phyloP scores from a whole-genome alignment of 2,113 vertebrate species.

The Hiodon alosoides region DNA sequence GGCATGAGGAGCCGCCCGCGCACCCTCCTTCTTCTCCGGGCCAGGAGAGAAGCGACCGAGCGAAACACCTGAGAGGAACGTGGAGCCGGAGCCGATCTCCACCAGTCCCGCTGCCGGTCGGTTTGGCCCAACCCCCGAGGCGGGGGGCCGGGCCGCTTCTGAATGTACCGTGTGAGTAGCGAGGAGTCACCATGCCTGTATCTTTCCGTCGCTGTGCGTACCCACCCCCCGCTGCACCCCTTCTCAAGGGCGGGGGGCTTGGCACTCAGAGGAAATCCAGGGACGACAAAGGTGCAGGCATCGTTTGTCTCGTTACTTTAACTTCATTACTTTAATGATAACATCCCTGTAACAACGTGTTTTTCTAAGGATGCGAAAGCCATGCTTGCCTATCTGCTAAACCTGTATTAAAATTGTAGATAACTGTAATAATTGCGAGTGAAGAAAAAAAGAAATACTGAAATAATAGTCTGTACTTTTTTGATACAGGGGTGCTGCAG shows the following conservation, averaged over 20 bases:
- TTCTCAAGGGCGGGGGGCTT: neutral
- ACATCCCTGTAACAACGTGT: constrained; percentile 67
- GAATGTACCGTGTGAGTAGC: constrained; percentile 75
- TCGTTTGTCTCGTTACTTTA: constrained; percentile 78
- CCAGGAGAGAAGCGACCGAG: constrained; percentile 15
- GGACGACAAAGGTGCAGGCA: constrained; percentile 77
- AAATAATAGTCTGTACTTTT: constrained; percentile 73
- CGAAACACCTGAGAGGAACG: neutral
- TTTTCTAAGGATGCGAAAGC: constrained; percentile 82
- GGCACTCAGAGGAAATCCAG: neutral
- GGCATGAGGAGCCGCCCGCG: constrained; percentile 64
- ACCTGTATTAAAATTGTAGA: constrained; percentile 81
- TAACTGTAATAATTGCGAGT: constrained; percentile 75
- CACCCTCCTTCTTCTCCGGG: constrained; percentile 43
- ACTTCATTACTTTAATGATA: constrained; percentile 47
- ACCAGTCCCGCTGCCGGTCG: neutral
- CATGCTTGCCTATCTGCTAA: constrained; percentile 84
- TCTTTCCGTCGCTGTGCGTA: constrained; percentile 63
- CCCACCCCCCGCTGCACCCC: neutral
- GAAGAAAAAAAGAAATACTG: constrained; percentile 55
- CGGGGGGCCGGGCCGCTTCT: constrained; percentile 46
- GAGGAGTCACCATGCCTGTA: constrained; percentile 74
- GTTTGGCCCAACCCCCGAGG: neutral
- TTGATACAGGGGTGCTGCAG: constrained; percentile 83
- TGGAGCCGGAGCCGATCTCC: neutral